Percentiles rank a stretch among this genome's conserved stretches.
Evolutionary conservation across 2,113 vertebrate species (phyloP).

Genomic region (Cavia porcellus): DNA sequence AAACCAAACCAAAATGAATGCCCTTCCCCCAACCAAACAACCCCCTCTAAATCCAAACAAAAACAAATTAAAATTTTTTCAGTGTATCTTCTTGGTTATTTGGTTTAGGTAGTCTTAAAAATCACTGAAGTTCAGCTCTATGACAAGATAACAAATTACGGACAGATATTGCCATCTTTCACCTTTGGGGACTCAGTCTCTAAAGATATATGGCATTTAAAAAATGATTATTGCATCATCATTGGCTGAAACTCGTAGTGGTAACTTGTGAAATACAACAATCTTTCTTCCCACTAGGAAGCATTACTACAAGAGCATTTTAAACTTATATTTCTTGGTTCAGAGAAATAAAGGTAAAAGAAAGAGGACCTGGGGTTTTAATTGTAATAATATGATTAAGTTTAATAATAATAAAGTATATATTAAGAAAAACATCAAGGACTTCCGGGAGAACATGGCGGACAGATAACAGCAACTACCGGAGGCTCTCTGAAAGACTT

Average conservation of each 20-base stretch:
- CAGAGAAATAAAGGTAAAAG: slow-evolving; percentile 55
- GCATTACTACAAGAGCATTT: not conserved
- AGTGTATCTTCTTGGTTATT: not conserved
- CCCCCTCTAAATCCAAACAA: not conserved
- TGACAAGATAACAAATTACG: not conserved
- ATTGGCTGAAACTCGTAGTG: slow-evolving; percentile 5
- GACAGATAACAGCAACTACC: too few species aligned
- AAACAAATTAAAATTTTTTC: not conserved
- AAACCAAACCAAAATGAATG: not conserved
- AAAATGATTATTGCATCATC: slow-evolving; percentile 33
- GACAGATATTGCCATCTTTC: not conserved
- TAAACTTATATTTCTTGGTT: not conserved
- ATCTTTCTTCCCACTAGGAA: not conserved
- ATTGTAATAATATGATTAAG: slow-evolving; percentile 5
- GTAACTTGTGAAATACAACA: not conserved
- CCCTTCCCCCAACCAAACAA: too few species aligned
- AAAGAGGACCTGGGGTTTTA: not conserved
- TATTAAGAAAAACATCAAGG: too few species aligned
- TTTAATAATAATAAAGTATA: slow-evolving; percentile 8
- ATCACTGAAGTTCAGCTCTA: not conserved
- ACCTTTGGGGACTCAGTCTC: slow-evolving; percentile 55
- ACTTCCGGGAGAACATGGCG: too few species aligned
- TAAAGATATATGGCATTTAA: not conserved
- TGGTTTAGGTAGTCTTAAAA: slow-evolving; percentile 1
- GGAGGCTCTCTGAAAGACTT: too few species aligned